These are phyloP conservation scores for Buphagus erythrorhynchus DNA, from an alignment of 2,797 vertebrate genomes.

Conservation along the genomic window DNA sequence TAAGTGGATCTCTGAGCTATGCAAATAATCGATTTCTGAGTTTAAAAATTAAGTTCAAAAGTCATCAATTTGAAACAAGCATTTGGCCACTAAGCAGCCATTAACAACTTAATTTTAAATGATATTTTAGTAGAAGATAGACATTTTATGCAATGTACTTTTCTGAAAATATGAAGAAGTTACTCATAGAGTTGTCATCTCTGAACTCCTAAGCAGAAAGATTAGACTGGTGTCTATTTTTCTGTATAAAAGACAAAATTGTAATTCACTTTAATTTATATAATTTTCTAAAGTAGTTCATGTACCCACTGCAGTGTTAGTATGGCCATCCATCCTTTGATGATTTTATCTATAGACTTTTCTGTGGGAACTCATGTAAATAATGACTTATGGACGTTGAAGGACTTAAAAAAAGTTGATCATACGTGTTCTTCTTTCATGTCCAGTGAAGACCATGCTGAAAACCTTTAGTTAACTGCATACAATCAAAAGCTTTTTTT, in stretches of 20 bases:
- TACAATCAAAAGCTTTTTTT: conserved; percentile 43
- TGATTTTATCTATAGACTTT: neutral
- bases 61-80: neutral
- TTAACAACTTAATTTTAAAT: conserved; percentile 12
- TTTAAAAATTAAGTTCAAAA: neutral
- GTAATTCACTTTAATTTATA: conserved; percentile 34
- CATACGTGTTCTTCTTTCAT: conserved; percentile 24
- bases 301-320: neutral
- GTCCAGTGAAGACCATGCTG: conserved; percentile 39
- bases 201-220: neutral
- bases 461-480: conserved; percentile 52
- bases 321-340: neutral
- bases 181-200: neutral
- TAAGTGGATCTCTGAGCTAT: neutral
- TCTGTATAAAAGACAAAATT: conserved; percentile 16
- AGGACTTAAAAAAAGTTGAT: neutral
- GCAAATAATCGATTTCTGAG: conserved; percentile 6
- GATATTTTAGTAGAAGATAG: neutral
- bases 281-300: conserved; percentile 37
- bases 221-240: conserved; percentile 9
- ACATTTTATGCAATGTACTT: neutral
- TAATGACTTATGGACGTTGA: neutral
- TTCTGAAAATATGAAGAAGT: conserved; percentile 6
- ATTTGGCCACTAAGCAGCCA: neutral
- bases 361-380: neutral